Evolutionary conservation across 2,888 invertebrate species (phyloP), one percentile per base, ranked within the genome.

Genomic region (Ernsta delagoae): DNA sequence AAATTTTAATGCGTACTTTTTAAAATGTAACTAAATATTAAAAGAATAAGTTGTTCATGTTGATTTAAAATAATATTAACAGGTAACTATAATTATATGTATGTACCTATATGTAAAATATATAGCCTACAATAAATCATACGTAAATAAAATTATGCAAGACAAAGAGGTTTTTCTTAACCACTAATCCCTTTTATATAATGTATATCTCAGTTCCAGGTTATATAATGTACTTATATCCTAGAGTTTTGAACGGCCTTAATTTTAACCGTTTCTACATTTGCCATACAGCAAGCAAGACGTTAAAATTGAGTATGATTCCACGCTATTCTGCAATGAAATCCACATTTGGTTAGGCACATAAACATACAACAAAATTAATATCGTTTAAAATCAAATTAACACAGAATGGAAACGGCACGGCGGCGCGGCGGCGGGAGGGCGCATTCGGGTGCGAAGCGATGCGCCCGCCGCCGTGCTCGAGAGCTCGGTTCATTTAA

Each of bases 401-500:
- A 89, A 86, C 84, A 84, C 82, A 81, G 82, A 83, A 84, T 80
- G 81, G 80, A 84, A 86, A 85, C 78, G 83, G 81, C 80, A 78
- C 39, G 39, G 39, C 77, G 66, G n/a, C n/a, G 74, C 82, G 82
- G 81, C 84, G 83, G n/a, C n/a, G 81, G 85, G 87, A 84, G 86
- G 82, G 85, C 84, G 83, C 86, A 85, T 82, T 82, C 85, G 85
- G 86, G 83, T 86, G 86, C 88, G 85, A 86, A 83, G 85, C 87
- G 89, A 87, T 87, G 90, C 90, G 88, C 88, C 93, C n/a, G n/a
- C n/a, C n/a, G 68, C 62, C 93, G 92, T 93, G 92, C 91, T 92
- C 86, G 90, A 93, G 93, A 86, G 90, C 89, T 89, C 83, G 87
- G 88, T 91, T 93, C 92, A 92, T 92, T 92, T 92, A 88, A 89